Base-by-base conservation (phyloP, 2,888 invertebrate species). In the Pachliopta kotzebuea region DNA sequence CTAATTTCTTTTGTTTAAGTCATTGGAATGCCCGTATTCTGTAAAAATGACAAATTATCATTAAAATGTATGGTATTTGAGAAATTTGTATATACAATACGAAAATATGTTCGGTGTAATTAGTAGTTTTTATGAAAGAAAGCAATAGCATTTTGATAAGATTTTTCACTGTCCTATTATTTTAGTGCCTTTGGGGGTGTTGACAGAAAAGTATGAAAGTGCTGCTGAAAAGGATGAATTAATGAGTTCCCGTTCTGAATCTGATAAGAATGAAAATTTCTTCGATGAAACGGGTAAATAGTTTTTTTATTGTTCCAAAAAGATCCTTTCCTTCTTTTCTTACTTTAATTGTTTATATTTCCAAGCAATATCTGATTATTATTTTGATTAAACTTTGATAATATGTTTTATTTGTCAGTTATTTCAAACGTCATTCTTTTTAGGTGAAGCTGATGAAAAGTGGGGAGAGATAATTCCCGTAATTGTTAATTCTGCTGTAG, bases 101-200 rank as follows among this genome's bases (percentile, higher is more conserved):
- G 14, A 11, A 11, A 37, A 37, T 4, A 14, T 14, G 14, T 37
- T 2, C 0, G 14, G 4, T 37, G 1, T 14, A 11, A 31, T 37
- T 37, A 11, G 14, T 11, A 14, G 14, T 14, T 11, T 37, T 37
- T 11, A 11, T 37, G 14, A 37, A 37, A 37, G 11, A 37, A 37
- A 37, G 14, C 11, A 31, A 8, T 0, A 31, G 31, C 11, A 14
- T 37, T 37, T 37, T 37, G 37, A 37, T 37, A 67, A 67, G 21
- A 21, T n/a, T 18, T n/a, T 20, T 8, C 23, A 58, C 4, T 26
- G n/a, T 29, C 31, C 50, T 53, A 24, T 52, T 14, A 17, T 59
- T 81, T 2, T 90, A 97, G 97, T 97, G 62, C 97, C 96, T 14
- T 92, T 96, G 67, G 95, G 95, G 77, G 96, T 97, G 29, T 89